Conservation (phyloP, 2,888 invertebrate species). For the Eremobia ochroleuca region DNA sequence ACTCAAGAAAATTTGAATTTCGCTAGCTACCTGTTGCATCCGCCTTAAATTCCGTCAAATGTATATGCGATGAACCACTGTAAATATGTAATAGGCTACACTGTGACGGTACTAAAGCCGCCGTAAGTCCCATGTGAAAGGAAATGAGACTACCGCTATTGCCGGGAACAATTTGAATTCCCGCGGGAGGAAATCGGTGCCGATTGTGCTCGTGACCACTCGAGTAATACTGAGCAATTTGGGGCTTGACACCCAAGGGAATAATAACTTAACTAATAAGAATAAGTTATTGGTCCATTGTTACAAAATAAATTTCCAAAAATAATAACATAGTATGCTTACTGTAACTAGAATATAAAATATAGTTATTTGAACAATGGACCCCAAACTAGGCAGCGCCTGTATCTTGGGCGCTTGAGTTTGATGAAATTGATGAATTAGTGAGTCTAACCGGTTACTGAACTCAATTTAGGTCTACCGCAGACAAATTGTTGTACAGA, state of each 20-base stretch:
- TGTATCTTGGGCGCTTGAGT: no score
- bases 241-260: constrained; percentile 11
- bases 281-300: no score
- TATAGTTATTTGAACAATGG: no score
- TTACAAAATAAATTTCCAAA: no score
- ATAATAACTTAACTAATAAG: background rate
- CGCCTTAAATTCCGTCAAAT: background rate
- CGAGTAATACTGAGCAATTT: constrained; percentile 22
- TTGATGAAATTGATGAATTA: constrained; percentile 20
- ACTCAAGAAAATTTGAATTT: background rate
- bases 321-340: no score
- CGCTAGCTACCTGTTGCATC: background rate
- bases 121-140: background rate
- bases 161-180: constrained; percentile 20
- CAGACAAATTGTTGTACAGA: no score
- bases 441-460: no score
- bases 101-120: background rate
- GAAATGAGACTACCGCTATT: constrained; percentile 28
- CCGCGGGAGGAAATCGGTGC: background rate
- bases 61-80: background rate
- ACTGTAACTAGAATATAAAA: no score
- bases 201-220: constrained; percentile 5
- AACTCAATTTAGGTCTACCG: background rate
- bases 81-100: background rate
- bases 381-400: no score